Percentiles rank a stretch among this genome's conserved stretches.
Conservation (phyloP, 1,140 invertebrate genomes). For the Apocrypta bakeri region DNA sequence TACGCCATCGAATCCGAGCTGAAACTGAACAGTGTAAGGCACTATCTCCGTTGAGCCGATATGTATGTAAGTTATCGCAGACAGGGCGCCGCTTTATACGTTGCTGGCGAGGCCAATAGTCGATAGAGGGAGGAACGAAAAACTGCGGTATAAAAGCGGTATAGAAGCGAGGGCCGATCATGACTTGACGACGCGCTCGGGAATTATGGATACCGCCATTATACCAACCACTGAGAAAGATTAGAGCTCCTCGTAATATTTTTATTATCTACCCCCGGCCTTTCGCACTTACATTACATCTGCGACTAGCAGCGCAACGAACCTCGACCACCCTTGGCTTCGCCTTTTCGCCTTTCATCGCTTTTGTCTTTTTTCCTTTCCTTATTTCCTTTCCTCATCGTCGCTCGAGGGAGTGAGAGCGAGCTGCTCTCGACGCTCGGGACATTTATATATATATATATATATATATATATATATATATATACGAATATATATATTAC, state of each 20-base stretch:
- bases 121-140: background rate
- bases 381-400: background rate
- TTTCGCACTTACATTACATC: constrained; percentile 33
- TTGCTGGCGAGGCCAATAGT: background rate
- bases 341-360: background rate
- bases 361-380: background rate
- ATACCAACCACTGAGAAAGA: constrained; percentile 37
- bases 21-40: background rate
- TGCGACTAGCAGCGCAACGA: background rate
- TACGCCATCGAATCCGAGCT: background rate
- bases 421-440: background rate
- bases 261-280: constrained; percentile 37
- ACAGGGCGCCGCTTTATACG: background rate
- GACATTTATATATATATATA: background rate
- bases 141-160: background rate
- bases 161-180: background rate
- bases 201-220: constrained; percentile 51
- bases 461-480: too few species aligned
- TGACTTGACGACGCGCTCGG: constrained; percentile 28
- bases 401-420: background rate
- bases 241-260: constrained; percentile 51
- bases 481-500: background rate
- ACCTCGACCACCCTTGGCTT: background rate
- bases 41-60: background rate
- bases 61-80: background rate